These are phyloP conservation scores for Heliconius hewitsoni DNA, from an alignment of 1,140 invertebrate species.

Conservation along the genomic window DNA sequence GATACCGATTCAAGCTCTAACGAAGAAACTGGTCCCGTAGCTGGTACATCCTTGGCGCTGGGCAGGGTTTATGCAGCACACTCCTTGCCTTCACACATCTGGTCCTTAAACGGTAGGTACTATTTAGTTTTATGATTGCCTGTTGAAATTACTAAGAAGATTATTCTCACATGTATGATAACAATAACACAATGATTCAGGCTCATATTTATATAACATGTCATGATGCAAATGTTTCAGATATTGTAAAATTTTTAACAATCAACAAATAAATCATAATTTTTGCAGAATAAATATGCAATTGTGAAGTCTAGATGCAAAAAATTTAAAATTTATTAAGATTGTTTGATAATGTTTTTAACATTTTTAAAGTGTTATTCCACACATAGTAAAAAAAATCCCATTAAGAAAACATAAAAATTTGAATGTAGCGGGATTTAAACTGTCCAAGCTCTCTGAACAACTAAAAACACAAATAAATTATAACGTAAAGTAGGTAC, in stretches of 20 bases:
- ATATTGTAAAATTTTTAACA: slow-evolving; percentile 16
- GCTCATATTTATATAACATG: slow-evolving; percentile 30
- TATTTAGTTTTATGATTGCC: background rate
- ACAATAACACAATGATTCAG: slow-evolving; percentile 7
- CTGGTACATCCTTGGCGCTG: slow-evolving; percentile 82
- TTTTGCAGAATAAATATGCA: background rate
- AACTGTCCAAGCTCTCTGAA: too few relatives aligned
- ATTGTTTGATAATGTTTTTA: background rate
- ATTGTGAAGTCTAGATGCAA: background rate
- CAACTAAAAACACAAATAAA: too few relatives aligned
- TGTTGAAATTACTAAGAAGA: background rate
- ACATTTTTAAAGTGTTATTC: too few relatives aligned
- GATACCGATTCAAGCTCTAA: slow-evolving; percentile 85
- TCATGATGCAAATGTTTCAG: slow-evolving; percentile 11
- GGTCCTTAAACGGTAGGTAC: slow-evolving; percentile 92
- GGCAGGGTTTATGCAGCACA: slow-evolving; percentile 92
- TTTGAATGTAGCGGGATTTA: too few relatives aligned
- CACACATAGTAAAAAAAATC: too few relatives aligned
- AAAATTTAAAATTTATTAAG: background rate
- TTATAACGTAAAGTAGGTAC: too few relatives aligned
- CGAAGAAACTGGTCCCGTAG: slow-evolving; percentile 75
- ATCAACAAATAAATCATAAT: background rate
- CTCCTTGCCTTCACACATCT: slow-evolving; percentile 94
- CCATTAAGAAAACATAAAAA: too few relatives aligned
- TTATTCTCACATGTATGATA: background rate